A percentile compares a stretch with the other conserved stretches of the same genome.
Evolutionary conservation across 1,140 invertebrate species (phyloP).

Genomic region (Calosoma granatense): DNA sequence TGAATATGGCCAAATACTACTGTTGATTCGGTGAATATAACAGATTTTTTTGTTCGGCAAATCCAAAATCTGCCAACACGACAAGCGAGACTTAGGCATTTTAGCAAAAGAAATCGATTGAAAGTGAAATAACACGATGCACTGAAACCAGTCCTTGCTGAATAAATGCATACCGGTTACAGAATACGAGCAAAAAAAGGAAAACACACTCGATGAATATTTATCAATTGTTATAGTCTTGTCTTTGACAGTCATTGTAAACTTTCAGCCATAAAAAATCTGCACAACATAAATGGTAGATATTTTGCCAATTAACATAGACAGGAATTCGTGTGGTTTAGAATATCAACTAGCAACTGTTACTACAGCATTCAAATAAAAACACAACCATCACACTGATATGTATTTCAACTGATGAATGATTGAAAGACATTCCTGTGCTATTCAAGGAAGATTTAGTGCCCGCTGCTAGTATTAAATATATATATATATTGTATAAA

Average conservation of each 20-base stretch:
- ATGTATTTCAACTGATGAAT: too few species aligned
- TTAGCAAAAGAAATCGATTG: slow-evolving; percentile 1
- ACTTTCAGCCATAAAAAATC: slow-evolving; percentile 1
- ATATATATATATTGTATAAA: too few species aligned
- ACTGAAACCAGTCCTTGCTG: neutral
- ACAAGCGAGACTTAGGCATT: neutral
- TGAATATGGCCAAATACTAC: neutral
- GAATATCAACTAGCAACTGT: slow-evolving; percentile 4
- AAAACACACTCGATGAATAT: slow-evolving; percentile 1
- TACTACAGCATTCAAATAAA: neutral
- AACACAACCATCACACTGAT: too few species aligned
- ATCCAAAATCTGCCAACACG: neutral
- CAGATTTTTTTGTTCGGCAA: neutral
- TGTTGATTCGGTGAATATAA: neutral
- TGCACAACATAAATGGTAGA: neutral
- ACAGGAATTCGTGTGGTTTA: neutral
- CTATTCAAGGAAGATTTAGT: neutral
- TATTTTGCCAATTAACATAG: slow-evolving; percentile 7
- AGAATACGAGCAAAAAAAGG: neutral
- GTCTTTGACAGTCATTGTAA: slow-evolving; percentile 5
- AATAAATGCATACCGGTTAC: neutral
- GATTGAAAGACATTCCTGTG: neutral
- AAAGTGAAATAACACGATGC: neutral
- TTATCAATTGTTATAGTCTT: slow-evolving; percentile 8
- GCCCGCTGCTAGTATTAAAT: neutral